Evolutionary conservation across 2,797 vertebrate species (phyloP), one percentile per base, ranked within the genome.

Genomic region (Ibycter americanus): DNA sequence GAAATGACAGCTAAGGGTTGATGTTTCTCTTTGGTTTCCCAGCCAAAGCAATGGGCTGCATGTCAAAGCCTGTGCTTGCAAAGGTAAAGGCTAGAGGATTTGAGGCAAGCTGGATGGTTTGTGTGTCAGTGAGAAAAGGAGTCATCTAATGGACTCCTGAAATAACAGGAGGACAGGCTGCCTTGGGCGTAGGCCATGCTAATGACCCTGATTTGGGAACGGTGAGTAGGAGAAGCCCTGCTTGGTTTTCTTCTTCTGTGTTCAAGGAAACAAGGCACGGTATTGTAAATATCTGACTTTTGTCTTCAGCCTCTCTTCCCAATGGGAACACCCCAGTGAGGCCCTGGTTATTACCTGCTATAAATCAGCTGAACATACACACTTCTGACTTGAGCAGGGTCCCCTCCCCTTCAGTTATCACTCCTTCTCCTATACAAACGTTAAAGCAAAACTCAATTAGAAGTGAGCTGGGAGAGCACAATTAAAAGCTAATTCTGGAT

Each of bases 1-100:
- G 25, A 82, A 72, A 89, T 73, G 83, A 68, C 31, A 55, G 46
- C 54, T 36, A 29, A 72, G 40, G 46, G 25, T 25, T 31, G 12
- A 4, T 62, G 27, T 62, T 93, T 87, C 51, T 58, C 42, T 82
- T 83, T 58, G 42, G 36, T 78, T 88, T 92, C 51, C 29, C 54
- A 76, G 44, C 34, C 83, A 70, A 78, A 90, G 70, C 54, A 65
- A 68, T 6, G 62, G 56, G 27, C 46, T 91, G 56, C 36, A 0
- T 71, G 80, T 91, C 58, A 95, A 74, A 93, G n/a, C 70, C 58
- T 92, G 80, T 40, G 12, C 46, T 84, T 83, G 59, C 55, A 80
- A 51, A 92, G 36, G 73, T 49, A 59, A 79, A 67, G 54, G 31
- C 38, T 44, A n/a, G 55, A 89, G 87, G 63, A 81, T 54, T 59